These are phyloP conservation scores for Temnopleurus reevesii DNA, from an alignment of 53 echinoderm and acorn worm species.

Conservation along the genomic window DNA sequence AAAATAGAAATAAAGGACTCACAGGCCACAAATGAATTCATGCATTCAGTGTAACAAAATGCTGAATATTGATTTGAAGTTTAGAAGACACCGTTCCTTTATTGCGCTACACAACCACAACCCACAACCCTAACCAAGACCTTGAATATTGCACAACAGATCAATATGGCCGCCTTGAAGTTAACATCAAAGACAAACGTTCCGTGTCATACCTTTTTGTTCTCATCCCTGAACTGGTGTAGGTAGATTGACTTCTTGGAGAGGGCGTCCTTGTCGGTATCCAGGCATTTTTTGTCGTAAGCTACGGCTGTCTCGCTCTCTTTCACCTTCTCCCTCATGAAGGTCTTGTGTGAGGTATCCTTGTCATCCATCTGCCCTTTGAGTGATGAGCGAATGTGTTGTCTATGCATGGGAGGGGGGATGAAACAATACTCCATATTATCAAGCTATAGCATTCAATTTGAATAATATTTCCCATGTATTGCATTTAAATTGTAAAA, in stretches of 20 bases:
- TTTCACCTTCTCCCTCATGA: slow-evolving; percentile 69
- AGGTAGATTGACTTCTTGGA: slow-evolving; percentile 75
- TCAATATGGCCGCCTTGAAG: slow-evolving; percentile 13
- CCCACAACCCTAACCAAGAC: slow-evolving; percentile 24
- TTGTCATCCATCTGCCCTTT: slow-evolving; percentile 87
- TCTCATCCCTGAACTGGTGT: slow-evolving; percentile 91
- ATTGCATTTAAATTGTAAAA: no score
- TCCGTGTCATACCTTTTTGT: slow-evolving; percentile 79
- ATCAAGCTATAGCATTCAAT: no score
- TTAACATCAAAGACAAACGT: slow-evolving; percentile 31
- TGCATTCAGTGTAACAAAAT: not conserved
- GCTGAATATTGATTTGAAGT: not conserved
- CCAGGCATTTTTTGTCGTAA: slow-evolving; percentile 77
- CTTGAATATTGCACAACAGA: not conserved
- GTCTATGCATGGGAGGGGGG: slow-evolving; percentile 61
- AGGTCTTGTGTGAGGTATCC: slow-evolving; percentile 49
- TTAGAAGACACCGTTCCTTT: not conserved
- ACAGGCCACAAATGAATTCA: no score
- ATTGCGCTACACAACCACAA: not conserved
- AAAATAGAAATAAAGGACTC: no score
- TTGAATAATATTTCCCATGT: no score
- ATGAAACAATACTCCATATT: no score
- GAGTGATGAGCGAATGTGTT: slow-evolving; percentile 66
- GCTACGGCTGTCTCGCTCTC: slow-evolving; percentile 81
- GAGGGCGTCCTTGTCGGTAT: slow-evolving; percentile 68